Conservation (phyloP, 2,888 invertebrate species). For the Leptinotarsa tumamoca region DNA sequence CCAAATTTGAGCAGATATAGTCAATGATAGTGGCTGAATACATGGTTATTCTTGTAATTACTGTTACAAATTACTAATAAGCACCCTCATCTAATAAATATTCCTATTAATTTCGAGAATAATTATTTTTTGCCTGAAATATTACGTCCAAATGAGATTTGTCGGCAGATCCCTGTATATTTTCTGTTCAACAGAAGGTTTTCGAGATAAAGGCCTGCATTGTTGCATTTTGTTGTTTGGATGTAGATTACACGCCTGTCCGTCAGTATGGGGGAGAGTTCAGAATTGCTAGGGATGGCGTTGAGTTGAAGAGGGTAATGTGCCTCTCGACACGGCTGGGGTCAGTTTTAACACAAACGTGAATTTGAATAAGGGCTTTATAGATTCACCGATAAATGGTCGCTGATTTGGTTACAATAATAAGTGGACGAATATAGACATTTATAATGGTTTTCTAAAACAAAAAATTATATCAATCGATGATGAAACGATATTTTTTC, state of each 20-base stretch:
- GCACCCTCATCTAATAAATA: conserved; percentile 38
- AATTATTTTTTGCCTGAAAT: conserved; percentile 39
- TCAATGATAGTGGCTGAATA: no score
- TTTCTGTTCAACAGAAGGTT: conserved; percentile 50
- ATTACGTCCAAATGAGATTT: conserved; percentile 55
- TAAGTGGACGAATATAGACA: no score
- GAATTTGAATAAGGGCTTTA: conserved; percentile 15
- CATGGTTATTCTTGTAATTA: not conserved
- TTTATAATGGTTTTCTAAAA: no score
- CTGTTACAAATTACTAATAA: conserved; percentile 19
- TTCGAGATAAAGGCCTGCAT: conserved; percentile 24
- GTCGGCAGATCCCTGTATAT: conserved; percentile 43
- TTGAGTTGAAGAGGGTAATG: conserved; percentile 27
- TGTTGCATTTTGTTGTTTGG: conserved; percentile 27
- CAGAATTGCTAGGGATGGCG: conserved; percentile 6
- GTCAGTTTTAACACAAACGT: conserved; percentile 10
- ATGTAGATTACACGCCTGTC: conserved; percentile 34
- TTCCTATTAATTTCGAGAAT: conserved; percentile 35
- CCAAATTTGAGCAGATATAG: no score
- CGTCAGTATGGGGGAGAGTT: conserved; percentile 19
- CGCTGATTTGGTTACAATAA: not conserved
- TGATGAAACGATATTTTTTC: no score
- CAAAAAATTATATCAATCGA: no score
- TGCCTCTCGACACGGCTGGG: conserved; percentile 18
- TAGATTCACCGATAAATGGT: not conserved